Percentiles rank a stretch among this genome's conserved stretches.
Evolutionary conservation across 30 jellyfish, hydroid and myxozoan genomes (phyloP).

Genomic region (Pseudorhiza aurosa): DNA sequence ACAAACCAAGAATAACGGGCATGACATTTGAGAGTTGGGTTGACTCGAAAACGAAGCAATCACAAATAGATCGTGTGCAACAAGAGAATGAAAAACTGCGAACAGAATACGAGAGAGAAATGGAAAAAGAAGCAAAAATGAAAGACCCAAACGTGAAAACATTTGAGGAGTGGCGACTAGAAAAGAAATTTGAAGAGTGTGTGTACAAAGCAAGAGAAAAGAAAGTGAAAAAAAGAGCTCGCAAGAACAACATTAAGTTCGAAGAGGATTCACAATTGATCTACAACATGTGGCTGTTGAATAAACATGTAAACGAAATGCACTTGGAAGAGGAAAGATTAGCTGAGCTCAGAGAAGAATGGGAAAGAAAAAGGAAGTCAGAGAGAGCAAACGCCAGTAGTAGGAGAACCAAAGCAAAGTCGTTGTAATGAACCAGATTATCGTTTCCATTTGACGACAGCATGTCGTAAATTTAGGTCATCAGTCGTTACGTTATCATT

Average conservation of each 20-base stretch:
- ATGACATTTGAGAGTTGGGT: slow-evolving; percentile 50
- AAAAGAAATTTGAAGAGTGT: slow-evolving; percentile 48
- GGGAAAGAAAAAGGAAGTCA: slow-evolving; percentile 40
- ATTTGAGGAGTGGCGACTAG: slow-evolving; percentile 71
- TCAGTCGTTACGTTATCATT: too few relatives aligned
- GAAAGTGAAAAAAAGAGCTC: neutral
- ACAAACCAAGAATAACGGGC: slow-evolving; percentile 16
- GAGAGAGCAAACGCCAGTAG: neutral
- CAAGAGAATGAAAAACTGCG: slow-evolving; percentile 23
- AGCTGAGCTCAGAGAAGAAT: slow-evolving; percentile 17
- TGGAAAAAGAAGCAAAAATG: slow-evolving; percentile 11
- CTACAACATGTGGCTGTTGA: slow-evolving; percentile 62
- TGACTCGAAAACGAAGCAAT: slow-evolving; percentile 26
- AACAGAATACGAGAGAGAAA: slow-evolving; percentile 35
- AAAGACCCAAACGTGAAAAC: slow-evolving; percentile 52
- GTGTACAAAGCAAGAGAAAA: slow-evolving; percentile 33
- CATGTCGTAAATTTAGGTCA: too few relatives aligned
- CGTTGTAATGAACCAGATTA: too few relatives aligned
- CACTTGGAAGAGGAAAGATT: slow-evolving; percentile 44
- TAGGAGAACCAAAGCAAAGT: slow-evolving; percentile 10
- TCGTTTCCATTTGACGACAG: too few relatives aligned
- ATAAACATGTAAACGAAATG: slow-evolving; percentile 46
- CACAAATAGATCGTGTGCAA: slow-evolving; percentile 55
- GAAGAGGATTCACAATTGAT: slow-evolving; percentile 61
- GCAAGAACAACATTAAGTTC: slow-evolving; percentile 11